Conservation (phyloP, 1,140 invertebrate species). For the Scaptomyza montana region DNA sequence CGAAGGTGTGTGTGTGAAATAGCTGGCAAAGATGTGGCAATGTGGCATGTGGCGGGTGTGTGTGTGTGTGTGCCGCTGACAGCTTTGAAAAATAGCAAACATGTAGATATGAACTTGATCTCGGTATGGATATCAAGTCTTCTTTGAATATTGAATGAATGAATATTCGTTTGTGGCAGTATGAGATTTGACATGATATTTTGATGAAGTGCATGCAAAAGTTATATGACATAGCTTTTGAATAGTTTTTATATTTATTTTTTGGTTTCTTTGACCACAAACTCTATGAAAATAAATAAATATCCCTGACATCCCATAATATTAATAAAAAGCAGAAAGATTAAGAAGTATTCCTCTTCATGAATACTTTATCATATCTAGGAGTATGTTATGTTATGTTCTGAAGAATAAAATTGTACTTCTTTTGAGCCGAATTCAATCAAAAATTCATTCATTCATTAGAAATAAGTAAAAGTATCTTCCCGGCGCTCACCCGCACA, state of each 20-base stretch:
- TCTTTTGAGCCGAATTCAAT: too few relatives aligned
- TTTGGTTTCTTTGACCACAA: too few relatives aligned
- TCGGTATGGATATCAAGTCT: conserved; percentile 39
- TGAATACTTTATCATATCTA: too few relatives aligned
- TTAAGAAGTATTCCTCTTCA: too few relatives aligned
- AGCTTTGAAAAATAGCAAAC: conserved; percentile 71
- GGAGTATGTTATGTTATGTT: too few relatives aligned
- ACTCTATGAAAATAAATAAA: too few relatives aligned
- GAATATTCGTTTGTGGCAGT: background rate
- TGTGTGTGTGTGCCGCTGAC: conserved; percentile 59
- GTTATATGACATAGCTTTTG: background rate
- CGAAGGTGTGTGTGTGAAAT: conserved; percentile 1
- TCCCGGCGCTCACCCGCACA: background rate
- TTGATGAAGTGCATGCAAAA: background rate
- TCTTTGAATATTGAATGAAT: conserved; percentile 8
- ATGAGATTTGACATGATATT: background rate
- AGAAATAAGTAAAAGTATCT: background rate
- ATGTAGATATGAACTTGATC: conserved; percentile 46
- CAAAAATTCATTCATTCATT: too few relatives aligned
- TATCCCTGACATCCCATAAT: too few relatives aligned
- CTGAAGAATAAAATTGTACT: too few relatives aligned
- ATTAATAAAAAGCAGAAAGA: too few relatives aligned
- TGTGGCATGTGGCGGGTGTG: conserved; percentile 6
- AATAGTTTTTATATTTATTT: too few relatives aligned
- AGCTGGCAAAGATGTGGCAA: conserved; percentile 1